Base-by-base conservation (phyloP, 2,888 invertebrate genomes). In the Callimorpha dominula region DNA sequence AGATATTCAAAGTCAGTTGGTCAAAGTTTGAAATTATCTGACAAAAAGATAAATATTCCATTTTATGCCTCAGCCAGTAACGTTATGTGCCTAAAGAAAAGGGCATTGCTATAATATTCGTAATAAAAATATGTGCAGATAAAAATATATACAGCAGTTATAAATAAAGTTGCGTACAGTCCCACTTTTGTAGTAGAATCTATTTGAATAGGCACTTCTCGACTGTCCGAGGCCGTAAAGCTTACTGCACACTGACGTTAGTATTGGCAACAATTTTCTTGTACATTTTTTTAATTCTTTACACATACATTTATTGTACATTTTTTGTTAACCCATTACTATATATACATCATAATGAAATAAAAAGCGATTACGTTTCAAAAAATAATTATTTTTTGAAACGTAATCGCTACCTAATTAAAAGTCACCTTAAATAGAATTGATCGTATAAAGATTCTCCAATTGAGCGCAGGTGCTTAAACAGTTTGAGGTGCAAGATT, bases 161-260 rank as follows among this genome's bases (percentile, higher is more conserved):
- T 78, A 87, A 82, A 89, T 88, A 88, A 84, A 88, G 86, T 83
- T 81, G 78, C 81, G 76, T 86, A 81, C 78, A 80, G 77, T 85
- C 73, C 75, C 62, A 81, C 81, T 83, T 86, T 86, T 86, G 79
- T 84, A 82, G 81, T 80, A 68, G 52, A 74, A 76, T 84, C 82
- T 89, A 88, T 90, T 91, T 90, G 89, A 88, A 89, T 88, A 89
- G 88, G 86, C 66, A 73, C 67, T 75, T 70, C 78, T 67, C 75
- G 54, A 66, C 69, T 70, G 70, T 68, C 42, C 69, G 67, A 74
- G 76, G 73, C 85, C 86, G 83, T 88, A 84, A 87, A 75, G 86
- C 75, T 67, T 62, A 72, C 65, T 85, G 60, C 77, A 84, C 66
- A 71, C 67, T 14, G 31, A 57, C 14, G 20, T 6, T 17, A 20